Percentiles rank a stretch among this genome's conserved stretches.
Conservation (phyloP, 2,888 invertebrate species). For the Ligdia adustata region DNA sequence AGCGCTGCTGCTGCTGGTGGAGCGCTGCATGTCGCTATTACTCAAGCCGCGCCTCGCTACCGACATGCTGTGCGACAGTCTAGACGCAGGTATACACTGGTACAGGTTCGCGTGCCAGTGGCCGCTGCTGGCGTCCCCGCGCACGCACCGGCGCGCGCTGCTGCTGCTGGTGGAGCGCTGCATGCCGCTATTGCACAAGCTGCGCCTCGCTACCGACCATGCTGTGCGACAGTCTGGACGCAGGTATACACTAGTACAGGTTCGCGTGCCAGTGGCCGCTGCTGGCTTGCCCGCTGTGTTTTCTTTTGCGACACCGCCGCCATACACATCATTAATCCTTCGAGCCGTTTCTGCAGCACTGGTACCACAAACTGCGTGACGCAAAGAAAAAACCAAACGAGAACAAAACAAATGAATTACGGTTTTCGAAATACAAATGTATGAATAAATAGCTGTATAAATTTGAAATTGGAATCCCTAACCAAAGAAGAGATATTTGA, state of each 20-base stretch:
- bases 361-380: no score
- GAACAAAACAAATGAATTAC: no score
- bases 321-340: no score
- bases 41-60: constrained; percentile 92
- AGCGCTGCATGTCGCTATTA: constrained; percentile 91
- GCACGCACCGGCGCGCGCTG: constrained; percentile 90
- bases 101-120: constrained; percentile 89
- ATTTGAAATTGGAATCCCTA: no score
- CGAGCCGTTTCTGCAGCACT: no score
- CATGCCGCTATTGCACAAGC: constrained; percentile 91
- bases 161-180: constrained; percentile 92
- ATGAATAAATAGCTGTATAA: no score
- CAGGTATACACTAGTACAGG: constrained; percentile 29
- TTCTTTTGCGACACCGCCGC: no score
- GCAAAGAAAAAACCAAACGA: no score
- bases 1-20: constrained; percentile 91
- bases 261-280: constrained; percentile 90
- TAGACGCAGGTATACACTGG: constrained; percentile 79
- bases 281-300: constrained; percentile 80
- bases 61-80: constrained; percentile 95
- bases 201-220: constrained; percentile 95
- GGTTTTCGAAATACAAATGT: no score
- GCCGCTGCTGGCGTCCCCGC: constrained; percentile 85
- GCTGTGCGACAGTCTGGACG: constrained; percentile 93
- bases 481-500: no score